Base-by-base conservation (phyloP, 2,797 vertebrate genomes). In the Agapornis canus region DNA sequence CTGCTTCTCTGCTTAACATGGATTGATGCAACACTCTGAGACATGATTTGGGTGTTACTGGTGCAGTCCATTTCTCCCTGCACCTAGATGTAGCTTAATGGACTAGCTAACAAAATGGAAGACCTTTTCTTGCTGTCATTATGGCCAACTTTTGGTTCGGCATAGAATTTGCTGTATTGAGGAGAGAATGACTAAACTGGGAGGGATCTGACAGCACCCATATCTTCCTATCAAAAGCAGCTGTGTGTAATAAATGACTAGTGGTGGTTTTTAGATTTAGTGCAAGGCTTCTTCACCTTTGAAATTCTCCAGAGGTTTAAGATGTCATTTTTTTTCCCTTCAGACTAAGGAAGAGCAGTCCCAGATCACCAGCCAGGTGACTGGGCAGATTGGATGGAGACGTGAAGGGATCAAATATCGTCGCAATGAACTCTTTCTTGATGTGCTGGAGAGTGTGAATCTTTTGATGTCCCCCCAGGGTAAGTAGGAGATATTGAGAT, bases 311-410 rank as follows among this genome's bases (percentile, higher is more conserved):
- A 17, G 60, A 39, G 13, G 8, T 60, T 32, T 84, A 61, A 92
- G 26, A 13, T 88, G 35, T 48, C 10, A 8, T 73, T 87, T 54
- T 45, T 47, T 3, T 78, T 64, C 47, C 32, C 19, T 75, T 31
- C 77, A 99, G 99, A 99, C 99, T 92, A 99, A 99, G 97, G 99
- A 99, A 97, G 99, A 99, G 88, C 99, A 99, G 97, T 99, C 99
- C 92, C 99, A 99, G 98, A 99, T 99, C 98, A 99, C 99, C 87
- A 99, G 99, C 97, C 99, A 99, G 98, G 99, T 99, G 97, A 99
- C 99, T 4, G 99, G 99, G 43, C 99, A 99, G 98, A 99, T 99
- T 39, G 99, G 99, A 94, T 99, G 99, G 99, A 98, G 99, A 82
- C 99, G 99, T 6, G 99, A 99, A 96, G 99, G 99, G 92, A 99